Base-by-base conservation (phyloP, 2,113 vertebrate genomes). In the Sinocyclocheilus maitianheensis region DNA sequence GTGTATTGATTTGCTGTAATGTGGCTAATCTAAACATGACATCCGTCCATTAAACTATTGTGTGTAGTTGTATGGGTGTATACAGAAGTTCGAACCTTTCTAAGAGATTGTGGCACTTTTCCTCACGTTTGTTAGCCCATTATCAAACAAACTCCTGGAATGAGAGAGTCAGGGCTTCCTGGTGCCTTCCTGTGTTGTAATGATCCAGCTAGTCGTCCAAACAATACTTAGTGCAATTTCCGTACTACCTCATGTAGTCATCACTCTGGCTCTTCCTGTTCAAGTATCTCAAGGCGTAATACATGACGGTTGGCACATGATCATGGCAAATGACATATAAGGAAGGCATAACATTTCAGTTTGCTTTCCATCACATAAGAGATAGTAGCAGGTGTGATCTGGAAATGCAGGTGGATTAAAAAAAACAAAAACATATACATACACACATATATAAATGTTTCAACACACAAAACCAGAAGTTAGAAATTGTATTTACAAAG, bases 201-300 rank as follows among this genome's bases (percentile, higher is more conserved):
- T 94, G 92, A 95, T 91, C 88, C 90, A 93, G 94, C 94, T 94
- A 95, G 89, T 40, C 94, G 92, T 92, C 92, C 90, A 94, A 95
- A 96, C 94, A 96, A 92, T 92, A 91, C 91, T 93, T 91, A 91
- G 90, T 93, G 95, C 95, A 94, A 95, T 95, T 94, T 88, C 91
- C 58, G 92, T 93, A 93, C 94, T 9, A 72, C 46, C 93, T 94
- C 94, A 89, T 92, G 90, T 80, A 91, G 90, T 88, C 95, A 93
- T 92, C 93, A 93, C 92, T 90, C 93, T 92, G 94, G 89, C 90
- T 93, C 93, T 94, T 96, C 94, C 95, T 95, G 95, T 94, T 93
- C 91, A 92, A 91, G 91, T 89, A 88, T 91, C 91, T 93, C 93
- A 87, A 91, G 67, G 69, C 1, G 1, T 48, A 34, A 4, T 34